A percentile compares a stretch with the other conserved stretches of the same genome.
Conservation (phyloP, 1,140 invertebrate genomes). For the Sweltsa coloradensis region DNA sequence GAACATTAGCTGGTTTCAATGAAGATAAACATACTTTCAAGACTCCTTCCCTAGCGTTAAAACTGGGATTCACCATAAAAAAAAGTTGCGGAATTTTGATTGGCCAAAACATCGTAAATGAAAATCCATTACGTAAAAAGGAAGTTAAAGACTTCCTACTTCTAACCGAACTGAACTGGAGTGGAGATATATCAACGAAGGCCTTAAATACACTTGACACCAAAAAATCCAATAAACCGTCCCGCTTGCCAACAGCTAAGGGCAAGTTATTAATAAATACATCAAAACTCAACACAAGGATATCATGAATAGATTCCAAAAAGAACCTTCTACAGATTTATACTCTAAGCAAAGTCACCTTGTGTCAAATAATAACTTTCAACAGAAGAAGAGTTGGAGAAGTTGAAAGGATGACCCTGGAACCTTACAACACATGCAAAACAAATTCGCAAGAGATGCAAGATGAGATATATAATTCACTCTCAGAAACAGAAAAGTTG, state of each 20-base stretch:
- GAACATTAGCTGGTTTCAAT: too few relatives aligned
- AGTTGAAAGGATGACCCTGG: slow-evolving; percentile 2
- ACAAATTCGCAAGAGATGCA: neutral
- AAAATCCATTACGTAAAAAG: too few relatives aligned
- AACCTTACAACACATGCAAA: slow-evolving; percentile 3
- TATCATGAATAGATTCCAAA: neutral
- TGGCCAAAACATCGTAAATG: too few relatives aligned
- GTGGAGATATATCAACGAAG: neutral
- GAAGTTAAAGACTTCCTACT: neutral
- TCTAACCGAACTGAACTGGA: neutral
- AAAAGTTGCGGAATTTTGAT: too few relatives aligned
- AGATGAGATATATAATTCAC: neutral
- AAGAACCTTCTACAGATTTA: slow-evolving; percentile 6
- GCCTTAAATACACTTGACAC: neutral
- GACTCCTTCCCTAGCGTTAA: too few relatives aligned
- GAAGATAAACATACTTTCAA: too few relatives aligned
- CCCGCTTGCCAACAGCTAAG: neutral
- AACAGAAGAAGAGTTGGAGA: slow-evolving; percentile 13
- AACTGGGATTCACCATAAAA: too few relatives aligned
- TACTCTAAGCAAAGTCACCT: slow-evolving; percentile 2
- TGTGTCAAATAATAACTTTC: slow-evolving; percentile 5
- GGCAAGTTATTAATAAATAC: slow-evolving; percentile 5
- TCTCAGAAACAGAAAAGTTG: slow-evolving; percentile 10
- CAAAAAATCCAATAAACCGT: neutral
- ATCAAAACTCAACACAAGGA: slow-evolving; percentile 3